Evolutionary conservation across 92 coral and sea anemone species (phyloP).

Genomic region (Epizoanthus scotinus): DNA sequence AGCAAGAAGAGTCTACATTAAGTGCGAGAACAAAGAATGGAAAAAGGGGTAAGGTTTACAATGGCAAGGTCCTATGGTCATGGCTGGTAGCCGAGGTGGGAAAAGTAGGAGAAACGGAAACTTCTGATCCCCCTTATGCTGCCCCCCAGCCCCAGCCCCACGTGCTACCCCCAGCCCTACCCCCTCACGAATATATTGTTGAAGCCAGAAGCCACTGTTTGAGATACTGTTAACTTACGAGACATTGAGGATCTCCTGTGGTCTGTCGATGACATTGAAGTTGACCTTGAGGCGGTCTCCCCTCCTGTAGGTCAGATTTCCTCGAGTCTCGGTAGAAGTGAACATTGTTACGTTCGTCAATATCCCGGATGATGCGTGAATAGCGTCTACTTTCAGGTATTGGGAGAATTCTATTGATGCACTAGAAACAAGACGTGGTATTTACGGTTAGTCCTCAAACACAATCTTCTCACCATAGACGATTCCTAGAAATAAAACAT

Average conservation of each 20-base stretch:
- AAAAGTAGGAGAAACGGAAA: too few species aligned
- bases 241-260: slow-evolving; percentile 67
- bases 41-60: too few species aligned
- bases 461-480: too few species aligned
- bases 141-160: too few species aligned
- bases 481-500: too few species aligned
- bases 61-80: too few species aligned
- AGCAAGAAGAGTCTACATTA: too few species aligned
- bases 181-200: too few species aligned
- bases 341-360: slow-evolving; percentile 51
- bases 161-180: too few species aligned
- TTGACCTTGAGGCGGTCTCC: slow-evolving; percentile 48
- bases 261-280: slow-evolving; percentile 60
- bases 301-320: slow-evolving; percentile 59
- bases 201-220: background rate
- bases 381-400: slow-evolving; percentile 56
- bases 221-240: slow-evolving; percentile 51
- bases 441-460: background rate
- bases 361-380: slow-evolving; percentile 62
- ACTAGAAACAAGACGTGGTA: slow-evolving; percentile 20
- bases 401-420: slow-evolving; percentile 57
- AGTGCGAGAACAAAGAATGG: too few species aligned
- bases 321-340: slow-evolving; percentile 67
- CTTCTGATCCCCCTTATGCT: too few species aligned
- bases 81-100: too few species aligned